phyloP scores from a whole-genome alignment of 2,888 invertebrate species.

The Tiphia femorata region DNA sequence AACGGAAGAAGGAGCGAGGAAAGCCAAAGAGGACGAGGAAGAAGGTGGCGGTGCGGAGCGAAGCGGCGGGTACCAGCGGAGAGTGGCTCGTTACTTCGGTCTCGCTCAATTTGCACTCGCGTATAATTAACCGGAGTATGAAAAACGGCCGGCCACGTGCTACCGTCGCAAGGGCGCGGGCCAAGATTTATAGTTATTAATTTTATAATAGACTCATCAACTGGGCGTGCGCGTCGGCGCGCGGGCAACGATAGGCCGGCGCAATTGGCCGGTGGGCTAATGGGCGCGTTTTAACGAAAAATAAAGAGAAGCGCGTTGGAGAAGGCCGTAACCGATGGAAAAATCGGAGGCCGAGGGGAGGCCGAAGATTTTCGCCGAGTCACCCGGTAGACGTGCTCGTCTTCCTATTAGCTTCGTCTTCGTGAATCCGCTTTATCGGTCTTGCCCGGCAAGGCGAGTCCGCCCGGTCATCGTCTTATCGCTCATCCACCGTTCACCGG shows the following conservation, averaged over 20 bases:
- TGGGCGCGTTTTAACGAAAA: slow-evolving; percentile 12
- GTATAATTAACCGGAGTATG: slow-evolving; percentile 61
- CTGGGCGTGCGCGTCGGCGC: slow-evolving; percentile 20
- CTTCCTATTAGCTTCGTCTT: slow-evolving; percentile 22
- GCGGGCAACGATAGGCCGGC: not conserved
- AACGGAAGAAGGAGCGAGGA: slow-evolving; percentile 1
- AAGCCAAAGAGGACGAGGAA: slow-evolving; percentile 8
- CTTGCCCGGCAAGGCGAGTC: slow-evolving; percentile 23
- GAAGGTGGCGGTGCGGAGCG: not conserved
- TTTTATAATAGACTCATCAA: slow-evolving; percentile 65
- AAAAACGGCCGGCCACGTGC: slow-evolving; percentile 63
- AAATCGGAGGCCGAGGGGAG: not conserved
- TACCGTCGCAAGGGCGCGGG: slow-evolving; percentile 47
- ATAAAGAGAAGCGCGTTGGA: slow-evolving; percentile 23
- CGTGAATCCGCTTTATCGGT: slow-evolving; percentile 19
- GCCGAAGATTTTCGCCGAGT: slow-evolving; percentile 27
- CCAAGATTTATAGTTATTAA: slow-evolving; percentile 64
- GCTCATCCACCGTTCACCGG: slow-evolving; percentile 13
- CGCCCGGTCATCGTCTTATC: slow-evolving; percentile 23
- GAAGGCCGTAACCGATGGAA: not conserved
- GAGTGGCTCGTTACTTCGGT: slow-evolving; percentile 52
- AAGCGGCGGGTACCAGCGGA: not conserved
- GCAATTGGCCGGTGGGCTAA: not conserved
- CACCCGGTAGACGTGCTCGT: slow-evolving; percentile 38
- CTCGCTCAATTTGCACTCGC: slow-evolving; percentile 59